Evolutionary conservation across 2,888 invertebrate genomes (phyloP), one percentile per base, ranked within the genome.

Genomic region (Hecatera dysodea): DNA sequence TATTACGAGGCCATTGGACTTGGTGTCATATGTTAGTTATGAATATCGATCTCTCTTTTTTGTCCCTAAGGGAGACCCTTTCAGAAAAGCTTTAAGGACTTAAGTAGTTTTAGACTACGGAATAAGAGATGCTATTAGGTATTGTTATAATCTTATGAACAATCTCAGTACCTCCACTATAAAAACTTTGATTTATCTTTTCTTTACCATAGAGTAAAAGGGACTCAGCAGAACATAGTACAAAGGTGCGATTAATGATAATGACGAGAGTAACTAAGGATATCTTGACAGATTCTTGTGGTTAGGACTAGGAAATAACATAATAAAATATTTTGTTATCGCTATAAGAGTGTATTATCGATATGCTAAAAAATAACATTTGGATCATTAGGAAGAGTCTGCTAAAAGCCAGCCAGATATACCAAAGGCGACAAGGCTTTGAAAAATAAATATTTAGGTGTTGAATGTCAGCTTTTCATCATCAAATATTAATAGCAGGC

Each of bases 1-100:
- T 83, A 72, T 78, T 76, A 67, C 33, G 65, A 83, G 76, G 72
- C 67, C 71, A 44, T 82, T 82, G 63, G 57, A 70, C 63, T 81
- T 76, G 56, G 71, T 74, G 24, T 73, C 63, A 77, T 70, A 70
- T 69, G 44, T 74, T 56, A 53, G 11, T 27, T 67, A 68, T 48
- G 29, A 48, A 61, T 67, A 80, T 69, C 55, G 22, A 69, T 67
- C 61, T 33, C 5, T 11, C 19, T 66, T 63, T 68, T 63, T 46
- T n/a, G n/a, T 22, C 19, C 27, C 17, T 61, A 48, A 36, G 5
- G 5, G 12, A 46, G 6, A 19, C 2, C 42, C 12, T 63, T 29
- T 71, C 7, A 9, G 5, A 52, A n/a, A 57, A 36, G 2, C n/a
- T 24, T 52, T 15, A 46, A 17, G 7, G 5, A 27, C 19, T 61